These are phyloP conservation scores for Frieseomelitta varia DNA, from an alignment of 1,140 invertebrate genomes.

Conservation along the genomic window DNA sequence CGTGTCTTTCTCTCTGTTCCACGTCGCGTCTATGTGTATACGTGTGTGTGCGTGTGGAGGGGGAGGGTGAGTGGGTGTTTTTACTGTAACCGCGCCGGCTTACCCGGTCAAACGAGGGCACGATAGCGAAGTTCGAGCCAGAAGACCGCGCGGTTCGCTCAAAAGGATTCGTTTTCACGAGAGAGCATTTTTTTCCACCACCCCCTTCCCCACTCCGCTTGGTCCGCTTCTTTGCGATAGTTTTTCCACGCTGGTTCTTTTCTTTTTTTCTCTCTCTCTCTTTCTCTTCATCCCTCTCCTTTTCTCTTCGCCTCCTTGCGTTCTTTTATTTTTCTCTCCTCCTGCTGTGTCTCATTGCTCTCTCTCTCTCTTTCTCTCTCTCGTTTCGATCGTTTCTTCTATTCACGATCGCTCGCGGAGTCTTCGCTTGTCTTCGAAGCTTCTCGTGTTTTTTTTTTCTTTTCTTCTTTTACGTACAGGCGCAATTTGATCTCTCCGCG, in stretches of 20 bases:
- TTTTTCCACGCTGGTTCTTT: not conserved
- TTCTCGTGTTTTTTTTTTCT: not conserved
- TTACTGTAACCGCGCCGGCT: constrained; percentile 29
- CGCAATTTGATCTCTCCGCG: not conserved
- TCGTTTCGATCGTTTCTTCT: not conserved
- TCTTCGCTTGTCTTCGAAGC: not conserved
- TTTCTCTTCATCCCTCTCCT: not conserved
- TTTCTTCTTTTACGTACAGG: not conserved
- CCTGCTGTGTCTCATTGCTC: no score
- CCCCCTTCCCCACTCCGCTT: not conserved
- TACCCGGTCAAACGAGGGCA: constrained; percentile 51
- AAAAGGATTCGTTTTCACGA: constrained; percentile 28
- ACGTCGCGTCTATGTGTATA: no score
- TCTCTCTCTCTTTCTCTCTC: no score
- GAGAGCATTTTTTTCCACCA: not conserved
- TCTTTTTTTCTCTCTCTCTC: not conserved
- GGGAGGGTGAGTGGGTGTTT: constrained; percentile 5
- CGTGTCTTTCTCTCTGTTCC: constrained; percentile 13
- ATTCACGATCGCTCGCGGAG: not conserved
- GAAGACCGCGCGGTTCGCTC: constrained; percentile 42
- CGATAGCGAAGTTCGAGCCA: constrained; percentile 42
- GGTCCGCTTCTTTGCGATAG: not conserved
- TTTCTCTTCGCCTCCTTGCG: not conserved
- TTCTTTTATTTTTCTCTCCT: not conserved
- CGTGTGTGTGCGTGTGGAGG: not conserved